Base-by-base conservation (phyloP, 2,113 vertebrate genomes). In the Ictalurus punctatus region DNA sequence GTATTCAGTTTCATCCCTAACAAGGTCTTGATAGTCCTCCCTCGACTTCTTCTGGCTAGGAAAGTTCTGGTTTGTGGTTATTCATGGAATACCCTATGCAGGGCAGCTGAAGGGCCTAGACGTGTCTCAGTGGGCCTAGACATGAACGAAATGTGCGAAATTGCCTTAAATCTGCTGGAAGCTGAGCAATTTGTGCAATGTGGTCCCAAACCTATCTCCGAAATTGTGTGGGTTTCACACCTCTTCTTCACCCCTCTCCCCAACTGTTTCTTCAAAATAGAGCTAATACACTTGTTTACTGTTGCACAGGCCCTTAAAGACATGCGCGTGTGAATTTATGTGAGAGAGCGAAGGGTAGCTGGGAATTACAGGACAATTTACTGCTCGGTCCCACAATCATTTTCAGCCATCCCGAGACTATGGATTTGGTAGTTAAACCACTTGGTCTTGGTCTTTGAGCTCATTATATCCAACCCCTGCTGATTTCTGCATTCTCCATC, bases 101-200 rank as follows among this genome's bases (percentile, higher is more conserved):
- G 81, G 61, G 83, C 48, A 59, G 61, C 6, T 44, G 86, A 37
- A 82, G 30, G 67, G 86, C 79, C 87, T 21, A 34, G 83, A 21
- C 58, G 19, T 40, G 85, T 79, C 87, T 90, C 90, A 16, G 65
- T 65, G 83, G 88, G 65, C 90, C 87, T 74, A 6, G 34, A 23
- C 73, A 61, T 16, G 79, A 48, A 76, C 59, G 14, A n/a, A 84
- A 85, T 65, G 76, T 92, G 92, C 93, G 92, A 95, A 95, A 96
- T 96, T 95, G 94, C 94, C 95, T 94, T 94, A 86, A 88, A 92
- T 92, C 93, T 89, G 87, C 92, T 48, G 90, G 91, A 92, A 94
- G 91, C 93, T 27, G 89, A 92, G 92, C 94, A 95, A 95, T 95
- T 95, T 95, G 90, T 94, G 94, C 93, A 91, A 44, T 84, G 91